phyloP scores from a whole-genome alignment of 2,113 vertebrate genomes.

The Rousettus leschenaultii region DNA sequence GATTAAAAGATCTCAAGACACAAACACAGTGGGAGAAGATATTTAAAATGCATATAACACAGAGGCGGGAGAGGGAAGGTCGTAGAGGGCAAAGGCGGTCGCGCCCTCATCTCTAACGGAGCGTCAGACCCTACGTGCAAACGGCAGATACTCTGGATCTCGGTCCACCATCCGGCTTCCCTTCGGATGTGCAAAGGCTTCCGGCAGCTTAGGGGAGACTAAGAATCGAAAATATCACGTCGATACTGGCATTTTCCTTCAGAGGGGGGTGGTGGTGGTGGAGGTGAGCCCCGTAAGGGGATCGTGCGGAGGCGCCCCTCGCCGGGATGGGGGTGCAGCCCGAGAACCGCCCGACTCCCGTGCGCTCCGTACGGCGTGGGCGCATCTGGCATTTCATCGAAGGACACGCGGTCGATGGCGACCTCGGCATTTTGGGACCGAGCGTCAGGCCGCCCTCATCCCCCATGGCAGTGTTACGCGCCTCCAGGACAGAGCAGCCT shows the following conservation, averaged over 20 bases:
- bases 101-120: fast-evolving
- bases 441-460: background rate
- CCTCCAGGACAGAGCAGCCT: background rate
- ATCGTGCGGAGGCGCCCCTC: too few species aligned
- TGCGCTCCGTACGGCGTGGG: background rate
- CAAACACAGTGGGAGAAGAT: background rate
- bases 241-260: background rate
- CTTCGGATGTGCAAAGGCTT: background rate
- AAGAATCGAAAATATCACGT: background rate
- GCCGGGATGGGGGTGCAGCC: background rate
- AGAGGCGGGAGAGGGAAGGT: background rate
- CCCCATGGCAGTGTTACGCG: background rate
- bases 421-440: background rate
- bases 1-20: background rate
- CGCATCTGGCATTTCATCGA: background rate
- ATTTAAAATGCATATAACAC: background rate
- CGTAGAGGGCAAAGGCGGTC: background rate
- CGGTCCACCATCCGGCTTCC: background rate
- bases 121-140: background rate
- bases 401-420: too few species aligned
- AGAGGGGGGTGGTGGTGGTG: background rate
- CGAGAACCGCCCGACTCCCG: background rate
- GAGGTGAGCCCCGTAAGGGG: background rate
- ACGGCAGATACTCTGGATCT: fast-evolving
- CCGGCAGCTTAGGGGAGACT: background rate